Conservation (phyloP, 2,797 vertebrate species). For the Oophaga sylvatica region DNA sequence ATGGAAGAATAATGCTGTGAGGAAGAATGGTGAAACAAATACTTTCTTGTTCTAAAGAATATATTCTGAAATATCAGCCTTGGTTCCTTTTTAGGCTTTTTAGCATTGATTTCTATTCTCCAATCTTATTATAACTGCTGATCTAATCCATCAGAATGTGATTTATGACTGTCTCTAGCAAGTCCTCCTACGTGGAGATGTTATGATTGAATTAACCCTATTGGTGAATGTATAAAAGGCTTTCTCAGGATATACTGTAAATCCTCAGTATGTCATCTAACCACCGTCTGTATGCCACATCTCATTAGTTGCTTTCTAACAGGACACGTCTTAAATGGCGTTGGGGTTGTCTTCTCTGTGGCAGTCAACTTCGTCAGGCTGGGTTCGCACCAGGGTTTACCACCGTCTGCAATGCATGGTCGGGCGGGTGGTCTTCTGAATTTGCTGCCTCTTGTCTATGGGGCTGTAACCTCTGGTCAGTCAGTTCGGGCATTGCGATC, state of each 20-base stretch:
- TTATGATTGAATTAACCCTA: not conserved
- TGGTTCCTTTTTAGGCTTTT: not conserved
- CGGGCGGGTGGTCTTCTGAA: no score
- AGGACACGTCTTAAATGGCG: not conserved
- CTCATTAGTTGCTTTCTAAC: not conserved
- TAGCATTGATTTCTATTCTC: not conserved
- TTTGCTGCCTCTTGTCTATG: no score
- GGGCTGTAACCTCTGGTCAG: no score
- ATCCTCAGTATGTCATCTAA: not conserved
- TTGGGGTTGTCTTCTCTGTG: not conserved
- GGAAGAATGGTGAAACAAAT: not conserved
- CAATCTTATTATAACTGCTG: not conserved
- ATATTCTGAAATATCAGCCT: not conserved
- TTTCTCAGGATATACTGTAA: not conserved
- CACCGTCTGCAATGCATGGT: no score
- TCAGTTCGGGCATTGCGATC: no score
- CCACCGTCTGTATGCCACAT: not conserved
- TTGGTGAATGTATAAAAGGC: not conserved
- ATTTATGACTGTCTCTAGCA: not conserved
- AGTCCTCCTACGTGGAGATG: not conserved
- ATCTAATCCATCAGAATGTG: constrained; percentile 16
- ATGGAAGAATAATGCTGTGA: not conserved
- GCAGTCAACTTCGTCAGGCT: not conserved
- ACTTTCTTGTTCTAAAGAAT: not conserved
- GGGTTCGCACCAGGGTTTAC: no score